These are phyloP conservation scores for Anoplius nigerrimus DNA, from an alignment of 2,888 invertebrate genomes.

Conservation along the genomic window DNA sequence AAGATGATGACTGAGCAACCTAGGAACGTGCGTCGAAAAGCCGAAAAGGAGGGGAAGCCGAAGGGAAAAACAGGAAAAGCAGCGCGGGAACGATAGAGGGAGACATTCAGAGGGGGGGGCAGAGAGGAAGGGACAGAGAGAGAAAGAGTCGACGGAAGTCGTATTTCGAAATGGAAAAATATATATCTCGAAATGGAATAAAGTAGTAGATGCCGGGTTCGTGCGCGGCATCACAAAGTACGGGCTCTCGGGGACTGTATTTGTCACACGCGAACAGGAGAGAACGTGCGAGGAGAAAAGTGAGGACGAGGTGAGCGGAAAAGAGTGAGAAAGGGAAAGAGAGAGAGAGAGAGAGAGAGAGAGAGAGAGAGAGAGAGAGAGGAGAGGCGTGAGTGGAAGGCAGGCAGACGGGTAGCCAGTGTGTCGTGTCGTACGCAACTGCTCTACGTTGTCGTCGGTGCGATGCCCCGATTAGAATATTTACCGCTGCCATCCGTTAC, in stretches of 20 bases:
- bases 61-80: no score
- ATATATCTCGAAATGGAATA: conserved; percentile 5
- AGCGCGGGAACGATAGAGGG: no score
- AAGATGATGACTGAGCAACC: no score
- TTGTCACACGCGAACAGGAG: neutral
- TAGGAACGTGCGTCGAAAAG: no score
- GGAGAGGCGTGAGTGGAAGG: no score
- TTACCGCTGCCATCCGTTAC: conserved; percentile 39
- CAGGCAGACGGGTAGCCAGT: no score
- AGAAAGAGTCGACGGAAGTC: neutral
- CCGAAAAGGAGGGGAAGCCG: no score
- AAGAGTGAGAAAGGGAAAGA: no score
- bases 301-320: no score
- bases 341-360: no score
- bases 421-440: neutral
- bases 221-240: neutral
- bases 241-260: neutral
- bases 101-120: neutral
- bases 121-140: neutral
- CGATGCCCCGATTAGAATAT: conserved; percentile 42
- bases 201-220: neutral
- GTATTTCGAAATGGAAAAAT: neutral
- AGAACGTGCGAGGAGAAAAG: neutral
- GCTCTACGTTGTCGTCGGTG: conserved; percentile 12
- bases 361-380: no score